A percentile compares a stretch with the other conserved stretches of the same genome.
Evolutionary conservation across 2,113 vertebrate species (phyloP).

Genomic region (Scortum barcoo): DNA sequence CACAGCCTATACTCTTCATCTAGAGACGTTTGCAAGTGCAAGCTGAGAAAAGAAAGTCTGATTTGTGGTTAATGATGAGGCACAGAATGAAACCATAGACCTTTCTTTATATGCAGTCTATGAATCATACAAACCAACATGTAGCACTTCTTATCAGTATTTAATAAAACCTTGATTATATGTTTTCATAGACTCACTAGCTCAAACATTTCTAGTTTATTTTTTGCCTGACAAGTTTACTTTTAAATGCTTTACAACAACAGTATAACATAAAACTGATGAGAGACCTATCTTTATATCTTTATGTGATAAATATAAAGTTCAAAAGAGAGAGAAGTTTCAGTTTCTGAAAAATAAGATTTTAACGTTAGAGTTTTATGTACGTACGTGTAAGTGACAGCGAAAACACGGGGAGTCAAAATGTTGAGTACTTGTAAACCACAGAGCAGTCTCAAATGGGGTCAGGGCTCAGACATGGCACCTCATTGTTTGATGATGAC

Average conservation of each 20-base stretch:
- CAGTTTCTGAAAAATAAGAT: too few relatives aligned
- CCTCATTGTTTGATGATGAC: neutral
- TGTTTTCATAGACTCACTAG: neutral
- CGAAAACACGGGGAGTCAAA: neutral
- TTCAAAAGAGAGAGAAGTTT: too few relatives aligned
- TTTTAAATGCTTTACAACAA: too few relatives aligned
- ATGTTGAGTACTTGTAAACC: neutral
- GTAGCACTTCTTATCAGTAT: neutral
- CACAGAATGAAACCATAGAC: too few relatives aligned
- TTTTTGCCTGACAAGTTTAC: too few relatives aligned
- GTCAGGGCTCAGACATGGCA: neutral
- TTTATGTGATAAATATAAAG: too few relatives aligned
- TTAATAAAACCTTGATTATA: neutral
- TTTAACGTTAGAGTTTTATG: too few relatives aligned
- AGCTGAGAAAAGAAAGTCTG: neutral
- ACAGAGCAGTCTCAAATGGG: neutral
- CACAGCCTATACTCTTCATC: neutral
- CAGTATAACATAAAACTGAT: too few relatives aligned
- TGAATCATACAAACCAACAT: neutral
- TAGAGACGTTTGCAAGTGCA: neutral
- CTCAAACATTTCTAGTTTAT: neutral
- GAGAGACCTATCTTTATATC: too few relatives aligned
- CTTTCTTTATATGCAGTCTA: too few relatives aligned
- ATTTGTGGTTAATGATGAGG: neutral
- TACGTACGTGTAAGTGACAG: too few relatives aligned